Conservation (phyloP, 1,140 invertebrate species). For the Palaemon carinicauda region DNA sequence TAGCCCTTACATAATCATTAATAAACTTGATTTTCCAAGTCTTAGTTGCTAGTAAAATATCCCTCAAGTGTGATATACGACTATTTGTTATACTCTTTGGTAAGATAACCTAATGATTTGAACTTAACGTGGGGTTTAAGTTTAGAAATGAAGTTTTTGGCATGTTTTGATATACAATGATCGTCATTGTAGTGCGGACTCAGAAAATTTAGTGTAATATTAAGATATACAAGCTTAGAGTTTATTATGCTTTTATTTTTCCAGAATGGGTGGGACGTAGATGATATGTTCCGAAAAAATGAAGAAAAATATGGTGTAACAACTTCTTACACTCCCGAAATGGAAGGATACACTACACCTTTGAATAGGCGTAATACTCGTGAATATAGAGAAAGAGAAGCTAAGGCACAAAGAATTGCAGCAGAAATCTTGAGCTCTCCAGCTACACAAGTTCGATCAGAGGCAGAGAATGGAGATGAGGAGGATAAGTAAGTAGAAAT, state of each 20-base stretch:
- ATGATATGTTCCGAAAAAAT: slow-evolving; percentile 95
- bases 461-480: slow-evolving; percentile 91
- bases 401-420: slow-evolving; percentile 85
- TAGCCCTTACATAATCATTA: too few relatives aligned
- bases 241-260: slow-evolving; percentile 54
- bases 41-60: too few relatives aligned
- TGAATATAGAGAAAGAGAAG: slow-evolving; percentile 83
- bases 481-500: slow-evolving; percentile 73
- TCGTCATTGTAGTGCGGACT: too few relatives aligned
- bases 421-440: slow-evolving; percentile 88
- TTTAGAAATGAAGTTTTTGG: too few relatives aligned
- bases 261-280: slow-evolving; percentile 91
- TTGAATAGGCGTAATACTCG: slow-evolving; percentile 67
- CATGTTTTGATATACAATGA: too few relatives aligned
- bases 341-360: slow-evolving; percentile 84
- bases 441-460: slow-evolving; percentile 78
- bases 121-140: too few relatives aligned
- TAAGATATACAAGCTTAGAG: too few relatives aligned
- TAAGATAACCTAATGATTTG: too few relatives aligned
- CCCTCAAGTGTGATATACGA: too few relatives aligned
- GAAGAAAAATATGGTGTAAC: slow-evolving; percentile 88
- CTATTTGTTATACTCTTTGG: too few relatives aligned
- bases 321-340: slow-evolving; percentile 84
- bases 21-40: too few relatives aligned
- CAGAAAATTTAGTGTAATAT: too few relatives aligned